Evolutionary conservation across 2,113 vertebrate genomes (phyloP).

Genomic region (Protobothrops flavoviridis): DNA sequence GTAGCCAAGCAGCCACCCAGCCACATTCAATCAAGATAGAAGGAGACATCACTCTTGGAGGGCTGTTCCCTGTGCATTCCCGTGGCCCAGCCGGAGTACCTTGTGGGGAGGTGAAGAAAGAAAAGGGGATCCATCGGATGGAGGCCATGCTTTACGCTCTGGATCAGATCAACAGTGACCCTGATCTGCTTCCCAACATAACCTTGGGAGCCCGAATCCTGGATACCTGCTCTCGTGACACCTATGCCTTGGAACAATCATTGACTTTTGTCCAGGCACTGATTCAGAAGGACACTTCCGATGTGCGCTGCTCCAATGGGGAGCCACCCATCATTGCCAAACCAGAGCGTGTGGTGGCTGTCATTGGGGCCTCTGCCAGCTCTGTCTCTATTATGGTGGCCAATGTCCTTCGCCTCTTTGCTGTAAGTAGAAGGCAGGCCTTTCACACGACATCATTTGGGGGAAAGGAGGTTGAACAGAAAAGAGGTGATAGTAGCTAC

Average conservation of each 20-base stretch:
- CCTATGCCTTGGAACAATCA: constrained; percentile 89
- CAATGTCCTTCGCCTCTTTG: constrained; percentile 86
- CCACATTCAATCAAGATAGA: constrained; percentile 85
- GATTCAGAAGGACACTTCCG: constrained; percentile 79
- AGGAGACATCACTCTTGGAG: constrained; percentile 85
- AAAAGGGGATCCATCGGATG: constrained; percentile 88
- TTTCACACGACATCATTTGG: background rate
- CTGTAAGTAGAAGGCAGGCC: constrained; percentile 66
- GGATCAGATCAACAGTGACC: constrained; percentile 88
- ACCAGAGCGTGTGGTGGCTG: constrained; percentile 83
- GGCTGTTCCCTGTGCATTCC: constrained; percentile 86
- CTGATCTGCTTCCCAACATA: constrained; percentile 84
- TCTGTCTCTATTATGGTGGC: constrained; percentile 90
- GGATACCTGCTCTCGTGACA: constrained; percentile 68
- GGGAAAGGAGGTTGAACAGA: background rate
- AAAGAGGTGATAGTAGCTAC: background rate
- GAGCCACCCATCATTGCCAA: constrained; percentile 78
- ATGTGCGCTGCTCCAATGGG: constrained; percentile 81
- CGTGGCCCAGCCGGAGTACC: constrained; percentile 79
- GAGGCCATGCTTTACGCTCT: constrained; percentile 92
- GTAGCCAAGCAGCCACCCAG: constrained; percentile 51
- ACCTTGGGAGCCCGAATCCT: constrained; percentile 86
- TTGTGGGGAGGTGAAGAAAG: constrained; percentile 85
- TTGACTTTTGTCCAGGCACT: constrained; percentile 90
- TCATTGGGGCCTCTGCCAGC: constrained; percentile 88